These are phyloP conservation scores for Excalfactoria chinensis DNA, from an alignment of 2,113 vertebrate species.

Conservation along the genomic window DNA sequence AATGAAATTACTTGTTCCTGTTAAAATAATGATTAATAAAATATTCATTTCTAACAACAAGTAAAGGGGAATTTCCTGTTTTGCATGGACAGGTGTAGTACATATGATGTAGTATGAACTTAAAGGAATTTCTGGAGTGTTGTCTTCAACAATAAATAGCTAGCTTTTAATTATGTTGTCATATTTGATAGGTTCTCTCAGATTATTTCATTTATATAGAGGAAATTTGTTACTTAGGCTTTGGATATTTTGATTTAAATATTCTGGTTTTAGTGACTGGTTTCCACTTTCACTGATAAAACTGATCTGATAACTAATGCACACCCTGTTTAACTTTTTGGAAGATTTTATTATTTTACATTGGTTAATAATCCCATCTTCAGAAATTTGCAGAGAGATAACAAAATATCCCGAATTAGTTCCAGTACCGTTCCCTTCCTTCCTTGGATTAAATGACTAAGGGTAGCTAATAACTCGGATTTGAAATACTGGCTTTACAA, in stretches of 20 bases:
- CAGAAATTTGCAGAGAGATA: neutral
- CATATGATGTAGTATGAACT: neutral
- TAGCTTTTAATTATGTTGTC: neutral
- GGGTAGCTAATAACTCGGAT: neutral
- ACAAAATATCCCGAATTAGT: neutral
- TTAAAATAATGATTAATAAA: neutral
- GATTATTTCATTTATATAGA: neutral
- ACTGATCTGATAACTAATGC: neutral
- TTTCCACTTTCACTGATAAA: neutral
- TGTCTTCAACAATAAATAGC: neutral
- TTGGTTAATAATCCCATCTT: neutral
- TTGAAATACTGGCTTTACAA: neutral
- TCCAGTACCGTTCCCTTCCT: neutral
- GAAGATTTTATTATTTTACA: neutral
- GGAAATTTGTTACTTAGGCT: neutral
- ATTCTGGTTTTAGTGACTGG: neutral
- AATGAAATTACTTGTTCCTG: neutral
- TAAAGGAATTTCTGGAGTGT: neutral
- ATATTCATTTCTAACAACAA: neutral
- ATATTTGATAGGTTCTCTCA: neutral
- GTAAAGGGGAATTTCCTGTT: neutral
- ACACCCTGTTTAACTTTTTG: neutral
- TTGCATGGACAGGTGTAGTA: neutral
- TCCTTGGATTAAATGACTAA: neutral
- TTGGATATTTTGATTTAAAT: neutral